Evolutionary conservation across 2,113 vertebrate genomes (phyloP), one percentile per base, ranked within the genome.

Genomic region (Panthera leo): DNA sequence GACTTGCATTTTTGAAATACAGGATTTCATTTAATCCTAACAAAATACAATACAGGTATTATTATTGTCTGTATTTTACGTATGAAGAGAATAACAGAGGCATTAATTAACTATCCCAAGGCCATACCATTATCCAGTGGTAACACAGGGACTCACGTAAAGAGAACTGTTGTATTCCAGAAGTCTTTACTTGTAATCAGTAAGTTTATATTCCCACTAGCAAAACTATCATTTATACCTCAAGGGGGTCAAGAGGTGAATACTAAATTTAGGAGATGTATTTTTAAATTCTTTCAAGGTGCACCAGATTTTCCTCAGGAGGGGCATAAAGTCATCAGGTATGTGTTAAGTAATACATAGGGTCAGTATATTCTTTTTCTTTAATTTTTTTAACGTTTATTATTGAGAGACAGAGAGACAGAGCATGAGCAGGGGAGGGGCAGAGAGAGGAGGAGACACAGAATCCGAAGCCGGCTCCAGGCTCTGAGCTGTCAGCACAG

Each of bases 281-380:
- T 85, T 95, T 42, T 91, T 94, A 65, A 93, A 61, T 87, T 95
- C 31, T 93, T 85, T 87, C 12, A 89, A 34, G 89, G 48, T 87
- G 42, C 48, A 79, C 61, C 6, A 67, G 3, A 84, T 71, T 97
- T 85, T 94, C 27, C 82, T 91, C 82, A 82, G 76, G 92, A 78
- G 58, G 18, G 25, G 11, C 51, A 82, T 95, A 83, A 96, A 89
- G 36, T 88, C 82, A 93, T 89, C 83, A 79, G 36, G 73, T 85
- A 16, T 92, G 58, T 93, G 29, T 68, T 91, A 36, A 34, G 45
- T 84, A 86, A 68, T 78, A 75, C 58, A 63, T 75, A 45, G 0
- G 65, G 29, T 34, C 42, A 83, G 9, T 89, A 73, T 73, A 85
- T 48, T 93, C 75, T 65, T 94, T 45, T 45, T 45, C 45, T 45